Evolutionary conservation across 2,797 vertebrate genomes (phyloP).

Genomic region (Onychomys leucogaster): DNA sequence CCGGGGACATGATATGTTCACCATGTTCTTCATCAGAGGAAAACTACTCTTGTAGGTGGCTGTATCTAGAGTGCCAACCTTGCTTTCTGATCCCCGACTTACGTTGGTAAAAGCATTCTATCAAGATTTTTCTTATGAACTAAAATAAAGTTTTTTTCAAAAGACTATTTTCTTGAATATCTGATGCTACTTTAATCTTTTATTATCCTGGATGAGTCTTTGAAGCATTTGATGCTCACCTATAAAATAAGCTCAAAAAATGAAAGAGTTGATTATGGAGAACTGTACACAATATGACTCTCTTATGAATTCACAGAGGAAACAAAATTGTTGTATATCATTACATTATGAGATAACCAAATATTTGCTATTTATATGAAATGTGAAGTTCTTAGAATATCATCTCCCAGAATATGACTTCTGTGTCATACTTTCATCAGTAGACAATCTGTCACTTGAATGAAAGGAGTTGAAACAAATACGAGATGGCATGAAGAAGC

Average conservation of each 20-base stretch:
- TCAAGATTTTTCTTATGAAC: background rate
- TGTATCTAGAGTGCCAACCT: background rate
- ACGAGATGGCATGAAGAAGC: background rate
- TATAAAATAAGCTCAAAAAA: conserved; percentile 3
- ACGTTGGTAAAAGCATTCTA: background rate
- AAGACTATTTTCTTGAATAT: background rate
- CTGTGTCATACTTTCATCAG: background rate
- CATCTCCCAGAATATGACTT: background rate
- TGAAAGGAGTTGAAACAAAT: background rate
- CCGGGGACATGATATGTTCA: background rate
- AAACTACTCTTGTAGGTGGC: background rate
- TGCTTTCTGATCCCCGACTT: background rate
- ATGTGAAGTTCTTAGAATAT: conserved; percentile 14
- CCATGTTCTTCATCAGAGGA: background rate
- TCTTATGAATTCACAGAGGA: background rate
- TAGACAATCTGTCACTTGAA: conserved; percentile 15
- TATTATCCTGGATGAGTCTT: background rate
- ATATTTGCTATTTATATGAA: conserved; percentile 55
- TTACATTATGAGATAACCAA: background rate
- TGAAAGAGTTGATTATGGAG: background rate
- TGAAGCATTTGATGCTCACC: background rate
- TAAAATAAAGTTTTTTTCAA: background rate
- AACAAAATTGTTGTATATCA: conserved; percentile 35
- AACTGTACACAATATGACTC: conserved; percentile 7
- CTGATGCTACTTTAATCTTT: background rate